Conservation (phyloP, 2,113 vertebrate genomes). For the Climacteris rufus region DNA sequence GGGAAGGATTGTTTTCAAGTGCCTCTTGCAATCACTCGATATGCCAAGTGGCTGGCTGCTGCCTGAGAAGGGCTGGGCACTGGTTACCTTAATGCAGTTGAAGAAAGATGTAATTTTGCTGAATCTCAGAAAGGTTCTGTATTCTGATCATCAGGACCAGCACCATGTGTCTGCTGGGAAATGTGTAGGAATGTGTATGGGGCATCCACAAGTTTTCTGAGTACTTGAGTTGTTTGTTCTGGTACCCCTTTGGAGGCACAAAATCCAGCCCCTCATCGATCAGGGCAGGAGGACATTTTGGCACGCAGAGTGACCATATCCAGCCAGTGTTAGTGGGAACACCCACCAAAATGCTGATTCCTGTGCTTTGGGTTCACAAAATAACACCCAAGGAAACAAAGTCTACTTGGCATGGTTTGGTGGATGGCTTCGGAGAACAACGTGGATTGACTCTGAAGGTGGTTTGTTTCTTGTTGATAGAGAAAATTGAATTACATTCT, state of each 20-base stretch:
- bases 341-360: background rate
- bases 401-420: background rate
- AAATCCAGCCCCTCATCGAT: background rate
- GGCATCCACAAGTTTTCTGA: background rate
- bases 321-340: background rate
- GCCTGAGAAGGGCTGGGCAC: background rate
- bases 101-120: background rate
- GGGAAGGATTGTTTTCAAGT: background rate
- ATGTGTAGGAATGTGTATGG: background rate
- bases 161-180: background rate
- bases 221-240: background rate
- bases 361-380: background rate
- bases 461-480: background rate
- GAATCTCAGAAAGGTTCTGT: background rate
- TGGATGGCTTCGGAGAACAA: background rate
- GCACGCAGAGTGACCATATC: background rate
- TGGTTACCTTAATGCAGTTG: background rate
- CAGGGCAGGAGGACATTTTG: background rate
- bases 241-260: background rate
- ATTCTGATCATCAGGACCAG: background rate
- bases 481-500: slow-evolving; percentile 35
- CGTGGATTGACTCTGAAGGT: background rate
- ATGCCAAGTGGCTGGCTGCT: background rate
- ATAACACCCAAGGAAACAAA: background rate
- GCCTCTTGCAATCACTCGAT: rapidly evolving